Percentiles rank a stretch among this genome's conserved stretches.
phyloP scores from a whole-genome alignment of 1,140 invertebrate genomes.

The Drosophila subobscura region DNA sequence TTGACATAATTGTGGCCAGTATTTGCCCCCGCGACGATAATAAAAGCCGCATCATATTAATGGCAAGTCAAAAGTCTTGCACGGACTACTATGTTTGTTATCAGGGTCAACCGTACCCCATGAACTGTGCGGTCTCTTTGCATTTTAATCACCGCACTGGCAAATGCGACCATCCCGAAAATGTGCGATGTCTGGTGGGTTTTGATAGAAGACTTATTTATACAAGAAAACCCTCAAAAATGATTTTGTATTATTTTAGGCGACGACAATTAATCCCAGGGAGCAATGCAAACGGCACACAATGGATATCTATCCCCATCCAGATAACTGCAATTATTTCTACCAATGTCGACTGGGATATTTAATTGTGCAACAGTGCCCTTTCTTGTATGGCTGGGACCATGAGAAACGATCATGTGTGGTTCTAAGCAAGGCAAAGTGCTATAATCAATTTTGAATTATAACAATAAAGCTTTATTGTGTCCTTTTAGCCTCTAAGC shows the following conservation, averaged over 20 bases:
- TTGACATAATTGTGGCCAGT: constrained; percentile 33
- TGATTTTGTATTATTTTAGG: constrained; percentile 27
- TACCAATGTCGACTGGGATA: constrained; percentile 68
- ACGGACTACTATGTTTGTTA: constrained; percentile 76
- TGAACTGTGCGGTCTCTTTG: constrained; percentile 65
- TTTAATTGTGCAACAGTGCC: constrained; percentile 74
- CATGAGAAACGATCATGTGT: constrained; percentile 66
- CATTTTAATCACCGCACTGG: constrained; percentile 68
- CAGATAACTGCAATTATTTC: constrained; percentile 77
- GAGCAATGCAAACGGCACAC: constrained; percentile 70
- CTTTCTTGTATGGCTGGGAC: constrained; percentile 75
- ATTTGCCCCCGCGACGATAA: constrained; percentile 62
- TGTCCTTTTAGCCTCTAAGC: too few relatives aligned
- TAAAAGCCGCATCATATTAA: constrained; percentile 51
- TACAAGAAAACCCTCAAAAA: not conserved
- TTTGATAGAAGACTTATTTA: not conserved
- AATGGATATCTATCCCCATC: constrained; percentile 71
- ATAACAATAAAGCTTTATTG: constrained; percentile 8
- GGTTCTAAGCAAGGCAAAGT: constrained; percentile 57
- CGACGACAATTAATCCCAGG: constrained; percentile 32
- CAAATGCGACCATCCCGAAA: constrained; percentile 75
- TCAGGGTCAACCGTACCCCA: constrained; percentile 54
- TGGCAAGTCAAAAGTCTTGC: constrained; percentile 68
- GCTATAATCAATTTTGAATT: constrained; percentile 43
- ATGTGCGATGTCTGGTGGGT: constrained; percentile 69